A percentile compares a stretch with the other conserved stretches of the same genome.
Conservation (phyloP, 2,113 vertebrate species). For the Macquaria australasica region DNA sequence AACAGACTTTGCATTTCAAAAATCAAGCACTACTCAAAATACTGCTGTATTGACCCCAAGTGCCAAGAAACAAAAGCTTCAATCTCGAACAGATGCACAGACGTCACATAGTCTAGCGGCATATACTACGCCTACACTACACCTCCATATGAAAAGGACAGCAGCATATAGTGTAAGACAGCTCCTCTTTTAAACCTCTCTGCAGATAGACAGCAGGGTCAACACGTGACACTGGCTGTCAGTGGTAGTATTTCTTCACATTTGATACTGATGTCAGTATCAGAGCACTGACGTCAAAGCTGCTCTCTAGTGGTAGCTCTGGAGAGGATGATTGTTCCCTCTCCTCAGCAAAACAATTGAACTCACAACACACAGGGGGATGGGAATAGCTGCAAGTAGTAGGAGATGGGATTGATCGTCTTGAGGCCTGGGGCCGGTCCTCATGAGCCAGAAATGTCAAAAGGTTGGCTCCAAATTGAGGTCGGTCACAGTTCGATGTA, state of each 20-base stretch:
- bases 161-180: neutral
- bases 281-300: slow-evolving; percentile 49
- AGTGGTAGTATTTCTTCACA: slow-evolving; percentile 16
- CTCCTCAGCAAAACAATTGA: slow-evolving; percentile 29
- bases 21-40: neutral
- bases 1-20: slow-evolving; percentile 13
- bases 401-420: slow-evolving; percentile 21
- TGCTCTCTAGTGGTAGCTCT: slow-evolving; percentile 54
- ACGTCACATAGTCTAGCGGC: neutral
- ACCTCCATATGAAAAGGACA: neutral
- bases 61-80: slow-evolving; percentile 14
- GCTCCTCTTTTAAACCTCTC: slow-evolving; percentile 18
- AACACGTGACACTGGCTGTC: slow-evolving; percentile 7
- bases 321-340: slow-evolving; percentile 45
- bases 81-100: slow-evolving; percentile 8
- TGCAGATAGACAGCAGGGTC: neutral
- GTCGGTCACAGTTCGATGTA: neutral
- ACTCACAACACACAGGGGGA: slow-evolving; percentile 16
- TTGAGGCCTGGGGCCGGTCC: neutral
- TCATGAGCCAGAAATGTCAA: slow-evolving; percentile 12
- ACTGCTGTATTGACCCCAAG: neutral
- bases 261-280: slow-evolving; percentile 39
- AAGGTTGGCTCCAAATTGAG: slow-evolving; percentile 23
- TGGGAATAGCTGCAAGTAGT: slow-evolving; percentile 4
- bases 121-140: neutral